Conservation (phyloP, 1,140 invertebrate species). For the Drosophila novamexicana region DNA sequence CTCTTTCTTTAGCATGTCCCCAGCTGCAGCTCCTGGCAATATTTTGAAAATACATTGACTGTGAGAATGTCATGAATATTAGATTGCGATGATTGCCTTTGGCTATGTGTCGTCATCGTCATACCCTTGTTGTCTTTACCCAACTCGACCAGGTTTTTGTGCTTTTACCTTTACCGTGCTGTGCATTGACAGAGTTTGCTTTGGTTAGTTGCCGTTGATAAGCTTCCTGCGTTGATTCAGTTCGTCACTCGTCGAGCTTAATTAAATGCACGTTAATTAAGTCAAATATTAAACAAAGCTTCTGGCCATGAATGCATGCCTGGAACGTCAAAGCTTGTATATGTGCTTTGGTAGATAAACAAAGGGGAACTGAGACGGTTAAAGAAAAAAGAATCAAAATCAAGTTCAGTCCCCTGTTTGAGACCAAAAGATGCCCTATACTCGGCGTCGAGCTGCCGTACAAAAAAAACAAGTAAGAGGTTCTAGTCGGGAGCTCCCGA, state of each 20-base stretch:
- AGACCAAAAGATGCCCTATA: too few species aligned
- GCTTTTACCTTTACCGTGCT: background rate
- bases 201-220: slow-evolving; percentile 7
- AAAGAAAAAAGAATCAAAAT: too few species aligned
- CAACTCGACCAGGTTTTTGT: background rate
- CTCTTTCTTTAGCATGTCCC: slow-evolving; percentile 24
- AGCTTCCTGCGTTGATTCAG: slow-evolving; percentile 22
- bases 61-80: slow-evolving; percentile 77
- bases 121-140: slow-evolving; percentile 5
- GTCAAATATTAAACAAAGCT: slow-evolving; percentile 56
- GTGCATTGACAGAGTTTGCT: slow-evolving; percentile 1
- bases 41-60: slow-evolving; percentile 79
- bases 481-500: too few species aligned
- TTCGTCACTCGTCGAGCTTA: slow-evolving; percentile 46
- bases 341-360: slow-evolving; percentile 57
- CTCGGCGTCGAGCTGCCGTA: too few species aligned
- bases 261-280: slow-evolving; percentile 75
- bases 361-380: background rate
- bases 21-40: slow-evolving; percentile 55
- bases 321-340: slow-evolving; percentile 10
- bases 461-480: too few species aligned
- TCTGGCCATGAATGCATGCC: slow-evolving; percentile 39
- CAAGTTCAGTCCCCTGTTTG: too few species aligned
- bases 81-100: slow-evolving; percentile 80
- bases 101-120: slow-evolving; percentile 60